Evolutionary conservation across 2,797 vertebrate species (phyloP).

Genomic region (Sebastes umbrosus): DNA sequence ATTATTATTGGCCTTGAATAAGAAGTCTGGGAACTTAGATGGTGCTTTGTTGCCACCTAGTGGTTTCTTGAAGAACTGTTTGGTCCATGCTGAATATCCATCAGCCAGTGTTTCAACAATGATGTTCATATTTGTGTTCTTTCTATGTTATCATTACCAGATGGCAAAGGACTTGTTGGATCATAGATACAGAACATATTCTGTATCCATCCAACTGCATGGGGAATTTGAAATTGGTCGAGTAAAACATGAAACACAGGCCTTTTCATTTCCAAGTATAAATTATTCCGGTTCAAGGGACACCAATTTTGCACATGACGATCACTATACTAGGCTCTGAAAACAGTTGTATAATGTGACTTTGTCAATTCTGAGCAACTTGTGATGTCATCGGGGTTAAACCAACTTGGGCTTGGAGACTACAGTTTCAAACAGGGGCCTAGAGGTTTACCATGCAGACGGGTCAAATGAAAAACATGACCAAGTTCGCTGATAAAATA

Average conservation of each 20-base stretch:
- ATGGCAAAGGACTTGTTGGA: not conserved
- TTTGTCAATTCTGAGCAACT: not conserved
- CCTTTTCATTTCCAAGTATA: not conserved
- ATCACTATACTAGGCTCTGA: not conserved
- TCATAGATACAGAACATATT: not conserved
- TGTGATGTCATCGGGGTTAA: not conserved
- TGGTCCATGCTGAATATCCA: not conserved
- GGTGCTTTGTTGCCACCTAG: constrained; percentile 35
- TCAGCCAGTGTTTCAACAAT: not conserved
- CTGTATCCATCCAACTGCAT: not conserved
- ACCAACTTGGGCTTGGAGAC: not conserved
- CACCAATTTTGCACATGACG: not conserved
- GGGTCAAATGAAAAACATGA: not conserved
- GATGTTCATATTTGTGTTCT: not conserved
- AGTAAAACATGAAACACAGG: not conserved
- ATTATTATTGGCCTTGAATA: not conserved
- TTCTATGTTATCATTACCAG: not conserved
- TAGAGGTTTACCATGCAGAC: no score
- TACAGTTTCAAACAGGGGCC: not conserved
- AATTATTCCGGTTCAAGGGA: not conserved
- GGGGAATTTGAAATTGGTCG: not conserved
- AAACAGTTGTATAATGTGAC: not conserved
- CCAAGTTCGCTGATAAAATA: not conserved
- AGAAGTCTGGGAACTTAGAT: not conserved
- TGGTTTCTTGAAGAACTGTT: constrained; percentile 7